Base-by-base conservation (phyloP, 2,113 vertebrate genomes). In the Xiphias gladius region DNA sequence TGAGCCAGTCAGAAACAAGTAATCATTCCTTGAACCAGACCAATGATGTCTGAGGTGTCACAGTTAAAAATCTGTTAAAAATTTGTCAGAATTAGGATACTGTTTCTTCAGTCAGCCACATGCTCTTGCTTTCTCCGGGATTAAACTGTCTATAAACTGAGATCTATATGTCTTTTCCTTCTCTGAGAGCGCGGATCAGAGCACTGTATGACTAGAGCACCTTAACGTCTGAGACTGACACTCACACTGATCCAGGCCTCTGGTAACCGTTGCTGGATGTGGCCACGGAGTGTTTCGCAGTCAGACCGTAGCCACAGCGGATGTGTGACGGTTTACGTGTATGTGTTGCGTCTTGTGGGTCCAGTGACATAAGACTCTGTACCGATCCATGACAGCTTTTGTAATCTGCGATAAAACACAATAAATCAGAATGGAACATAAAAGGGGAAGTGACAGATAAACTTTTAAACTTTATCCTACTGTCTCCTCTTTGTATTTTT, bases 241-340 rank as follows among this genome's bases (percentile, higher is more conserved):
- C 98, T 98, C 96, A 99, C 98, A 98, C 86, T 57, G 97, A 97
- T 83, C 96, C 97, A 0, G 98, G 98, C 74, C 95, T 97, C 92
- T 98, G 97, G 93, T 99, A 99, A 66, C 97, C 97, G 35, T 99
- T 99, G 93, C 95, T 98, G 28, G 97, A 94, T 7, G 95, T 95
- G 6, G 94, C 86, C 95, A 96, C 73, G 93, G 91, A 83, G 94
- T 94, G 85, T 94, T 96, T 97, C 0, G 95, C 90, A 68, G 95
- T 96, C 86, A 97, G 88, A 39, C 98, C 96, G 0, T 91, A 86
- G 70, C 80, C 70, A 85, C 96, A 97, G 58, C 94, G 90, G 10
- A 81, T 88, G 84, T 97, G 97, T 88, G 83, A 79, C 4, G 48
- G 24, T 84, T 90, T 93, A 3, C 72, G 86, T 2, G 5, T 12